These are phyloP conservation scores for Psococerastis gibbosa DNA, from an alignment of 2,888 invertebrate species.

Conservation along the genomic window DNA sequence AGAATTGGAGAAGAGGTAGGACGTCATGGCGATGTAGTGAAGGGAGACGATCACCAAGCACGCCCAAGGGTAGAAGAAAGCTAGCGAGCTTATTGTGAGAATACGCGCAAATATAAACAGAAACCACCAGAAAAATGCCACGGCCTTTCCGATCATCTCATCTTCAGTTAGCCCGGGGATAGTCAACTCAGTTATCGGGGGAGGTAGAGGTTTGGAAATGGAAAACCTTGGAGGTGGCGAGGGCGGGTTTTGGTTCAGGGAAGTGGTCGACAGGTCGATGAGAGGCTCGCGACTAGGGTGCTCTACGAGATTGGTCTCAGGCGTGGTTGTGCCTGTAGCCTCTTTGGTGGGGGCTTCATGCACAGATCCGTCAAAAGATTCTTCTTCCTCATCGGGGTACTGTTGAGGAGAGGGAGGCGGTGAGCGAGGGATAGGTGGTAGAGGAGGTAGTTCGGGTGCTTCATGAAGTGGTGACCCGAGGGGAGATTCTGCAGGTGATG, in stretches of 20 bases:
- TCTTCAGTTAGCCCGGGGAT: constrained; percentile 53
- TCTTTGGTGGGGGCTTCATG: constrained; percentile 5
- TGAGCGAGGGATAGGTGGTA: constrained; percentile 18
- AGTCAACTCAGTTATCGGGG: constrained; percentile 23
- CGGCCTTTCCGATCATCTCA: constrained; percentile 44
- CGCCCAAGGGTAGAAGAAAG: constrained; percentile 38
- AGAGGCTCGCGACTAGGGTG: constrained; percentile 14
- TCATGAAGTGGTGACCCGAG: constrained; percentile 21
- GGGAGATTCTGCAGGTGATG: constrained; percentile 25
- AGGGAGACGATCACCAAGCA: constrained; percentile 29
- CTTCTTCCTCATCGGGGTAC: constrained; percentile 10
- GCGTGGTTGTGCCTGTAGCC: constrained; percentile 16
- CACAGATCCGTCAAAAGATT: constrained; percentile 10
- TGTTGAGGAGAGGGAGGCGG: not conserved
- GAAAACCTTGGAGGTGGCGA: constrained; percentile 15
- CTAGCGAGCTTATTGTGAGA: constrained; percentile 47
- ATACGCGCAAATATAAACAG: constrained; percentile 51
- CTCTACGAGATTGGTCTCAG: constrained; percentile 17
- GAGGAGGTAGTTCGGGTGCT: constrained; percentile 24
- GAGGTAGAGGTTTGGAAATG: constrained; percentile 18
- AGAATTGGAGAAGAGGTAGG: constrained; percentile 42
- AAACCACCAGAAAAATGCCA: constrained; percentile 61
- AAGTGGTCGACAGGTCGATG: not conserved
- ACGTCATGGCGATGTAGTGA: constrained; percentile 48
- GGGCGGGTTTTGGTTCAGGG: constrained; percentile 11